Percentiles rank a stretch among this genome's conserved stretches.
These are phyloP conservation scores for Geodia barretti DNA, from an alignment of 37 sponge, comb jelly and placozoan species.

Conservation along the genomic window DNA sequence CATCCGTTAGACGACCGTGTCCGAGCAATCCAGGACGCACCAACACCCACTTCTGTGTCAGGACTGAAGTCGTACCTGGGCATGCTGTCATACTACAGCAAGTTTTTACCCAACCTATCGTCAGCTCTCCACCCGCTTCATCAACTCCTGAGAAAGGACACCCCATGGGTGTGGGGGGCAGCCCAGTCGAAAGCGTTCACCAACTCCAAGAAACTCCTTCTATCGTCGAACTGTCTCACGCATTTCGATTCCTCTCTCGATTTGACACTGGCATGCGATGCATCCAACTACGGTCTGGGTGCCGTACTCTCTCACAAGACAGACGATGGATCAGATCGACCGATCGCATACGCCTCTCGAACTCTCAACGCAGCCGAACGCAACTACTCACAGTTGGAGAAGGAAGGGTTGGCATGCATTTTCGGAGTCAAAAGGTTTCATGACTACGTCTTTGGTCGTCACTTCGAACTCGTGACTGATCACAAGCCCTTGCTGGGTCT, in stretches of 20 bases:
- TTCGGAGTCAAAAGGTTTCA: conserved; percentile 15
- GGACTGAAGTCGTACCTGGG: too few species aligned
- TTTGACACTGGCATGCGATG: conserved; percentile 26
- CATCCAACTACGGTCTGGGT: conserved; percentile 22
- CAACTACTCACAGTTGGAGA: conserved; percentile 33
- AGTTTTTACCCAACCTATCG: too few species aligned
- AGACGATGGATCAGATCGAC: conserved; percentile 27
- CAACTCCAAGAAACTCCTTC: conserved; percentile 30
- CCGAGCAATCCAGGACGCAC: too few species aligned
- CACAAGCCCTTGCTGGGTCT: conserved; percentile 39
- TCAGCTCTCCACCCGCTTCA: too few species aligned
- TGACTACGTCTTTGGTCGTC: conserved; percentile 15
- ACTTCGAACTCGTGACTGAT: conserved; percentile 12
- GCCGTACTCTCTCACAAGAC: conserved; percentile 26
- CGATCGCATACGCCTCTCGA: conserved; percentile 43
- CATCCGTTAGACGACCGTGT: too few species aligned
- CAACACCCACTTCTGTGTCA: too few species aligned
- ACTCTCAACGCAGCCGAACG: conserved; percentile 17
- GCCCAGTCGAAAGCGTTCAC: conserved; percentile 25
- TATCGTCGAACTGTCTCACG: conserved; percentile 27
- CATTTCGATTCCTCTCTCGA: conserved; percentile 37
- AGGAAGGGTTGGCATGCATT: conserved; percentile 19
- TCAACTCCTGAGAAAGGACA: background rate
- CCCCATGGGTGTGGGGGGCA: conserved; percentile 42
- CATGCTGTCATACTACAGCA: too few species aligned